Conservation (phyloP, 2,888 invertebrate genomes). For the Caenorhabditis wallacei region DNA sequence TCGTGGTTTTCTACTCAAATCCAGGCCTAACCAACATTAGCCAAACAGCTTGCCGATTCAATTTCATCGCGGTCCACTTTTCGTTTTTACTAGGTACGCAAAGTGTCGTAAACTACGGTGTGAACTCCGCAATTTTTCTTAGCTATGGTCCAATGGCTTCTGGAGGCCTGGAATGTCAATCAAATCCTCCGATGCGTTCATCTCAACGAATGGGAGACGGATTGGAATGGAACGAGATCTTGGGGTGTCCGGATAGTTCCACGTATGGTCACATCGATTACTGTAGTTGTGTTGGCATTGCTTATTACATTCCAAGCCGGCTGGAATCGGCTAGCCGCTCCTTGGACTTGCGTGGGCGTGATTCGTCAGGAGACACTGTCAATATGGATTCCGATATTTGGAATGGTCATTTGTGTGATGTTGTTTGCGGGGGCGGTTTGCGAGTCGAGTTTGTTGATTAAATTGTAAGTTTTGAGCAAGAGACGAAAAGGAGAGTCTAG, state of each 20-base stretch:
- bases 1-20: slow-evolving; percentile 32
- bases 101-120: neutral
- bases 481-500: too few species aligned
- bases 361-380: slow-evolving; percentile 23
- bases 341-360: slow-evolving; percentile 45
- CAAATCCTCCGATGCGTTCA: slow-evolving; percentile 44
- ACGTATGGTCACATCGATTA: slow-evolving; percentile 11
- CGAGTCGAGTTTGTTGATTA: slow-evolving; percentile 37
- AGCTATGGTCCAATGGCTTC: slow-evolving; percentile 44
- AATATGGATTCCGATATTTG: slow-evolving; percentile 37
- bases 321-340: slow-evolving; percentile 37
- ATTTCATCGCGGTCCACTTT: slow-evolving; percentile 40
- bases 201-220: slow-evolving; percentile 31
- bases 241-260: slow-evolving; percentile 18
- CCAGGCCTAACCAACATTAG: slow-evolving; percentile 10
- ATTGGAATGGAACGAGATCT: neutral
- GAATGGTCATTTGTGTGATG: slow-evolving; percentile 5
- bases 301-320: slow-evolving; percentile 37
- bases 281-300: neutral
- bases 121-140: neutral
- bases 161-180: slow-evolving; percentile 47
- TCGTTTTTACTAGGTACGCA: slow-evolving; percentile 21
- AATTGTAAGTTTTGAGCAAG: slow-evolving; percentile 21
- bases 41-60: slow-evolving; percentile 33
- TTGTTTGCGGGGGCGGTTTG: slow-evolving; percentile 15